Evolutionary conservation across 2,888 invertebrate species (phyloP).

Genomic region (Dioctria rufipes): DNA sequence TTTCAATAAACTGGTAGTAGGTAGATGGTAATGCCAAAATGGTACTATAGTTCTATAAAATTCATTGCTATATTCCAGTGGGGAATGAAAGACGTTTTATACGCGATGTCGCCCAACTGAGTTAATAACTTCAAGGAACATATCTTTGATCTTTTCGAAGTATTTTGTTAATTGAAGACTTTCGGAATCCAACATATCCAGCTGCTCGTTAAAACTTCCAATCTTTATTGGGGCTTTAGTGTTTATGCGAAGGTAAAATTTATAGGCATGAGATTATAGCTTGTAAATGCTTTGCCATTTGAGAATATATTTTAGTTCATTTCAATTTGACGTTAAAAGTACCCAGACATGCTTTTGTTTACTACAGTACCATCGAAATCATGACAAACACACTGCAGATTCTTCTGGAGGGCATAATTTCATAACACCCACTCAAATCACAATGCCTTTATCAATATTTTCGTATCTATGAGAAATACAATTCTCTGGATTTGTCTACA

Average conservation of each 20-base stretch:
- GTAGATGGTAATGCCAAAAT: neutral
- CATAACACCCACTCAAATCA: constrained; percentile 26
- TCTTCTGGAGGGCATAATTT: constrained; percentile 7
- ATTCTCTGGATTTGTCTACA: constrained; percentile 4
- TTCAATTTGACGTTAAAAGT: constrained; percentile 15
- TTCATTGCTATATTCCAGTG: constrained; percentile 9
- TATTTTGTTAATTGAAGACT: constrained; percentile 29
- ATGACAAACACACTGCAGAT: neutral
- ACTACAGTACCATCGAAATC: constrained; percentile 46
- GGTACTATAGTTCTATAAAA: neutral
- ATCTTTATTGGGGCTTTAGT: constrained; percentile 15
- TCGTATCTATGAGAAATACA: constrained; percentile 37
- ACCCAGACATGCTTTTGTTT: neutral
- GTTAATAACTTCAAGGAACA: neutral
- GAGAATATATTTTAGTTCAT: neutral
- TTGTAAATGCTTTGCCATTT: constrained; percentile 23
- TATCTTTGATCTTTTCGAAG: neutral
- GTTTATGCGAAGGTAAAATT: constrained; percentile 39
- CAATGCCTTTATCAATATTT: neutral
- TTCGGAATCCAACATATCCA: constrained; percentile 37
- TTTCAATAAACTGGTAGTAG: constrained; percentile 22
- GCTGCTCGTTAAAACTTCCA: constrained; percentile 1
- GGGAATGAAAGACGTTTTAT: constrained; percentile 1
- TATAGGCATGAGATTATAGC: neutral
- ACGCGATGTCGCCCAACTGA: constrained; percentile 28